These are phyloP conservation scores for Scelioninae gen. 1 DNA, from an alignment of 2,888 invertebrate species.

Conservation along the genomic window DNA sequence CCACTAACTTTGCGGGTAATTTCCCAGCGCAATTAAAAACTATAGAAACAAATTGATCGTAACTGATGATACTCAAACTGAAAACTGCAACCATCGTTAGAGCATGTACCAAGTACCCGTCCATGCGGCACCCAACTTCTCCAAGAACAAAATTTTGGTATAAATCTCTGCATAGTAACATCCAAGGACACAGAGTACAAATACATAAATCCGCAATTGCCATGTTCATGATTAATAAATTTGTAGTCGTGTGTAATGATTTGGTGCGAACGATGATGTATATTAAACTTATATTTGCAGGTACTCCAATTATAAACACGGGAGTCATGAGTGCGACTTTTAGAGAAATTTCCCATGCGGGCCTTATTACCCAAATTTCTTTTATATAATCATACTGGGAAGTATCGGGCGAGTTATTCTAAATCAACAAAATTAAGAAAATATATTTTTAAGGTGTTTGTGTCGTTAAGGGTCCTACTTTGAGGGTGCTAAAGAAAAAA, in stretches of 20 bases:
- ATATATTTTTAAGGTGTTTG: no score
- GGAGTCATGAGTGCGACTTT: conserved; percentile 87
- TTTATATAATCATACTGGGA: conserved; percentile 17
- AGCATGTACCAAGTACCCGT: conserved; percentile 90
- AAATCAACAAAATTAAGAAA: not conserved
- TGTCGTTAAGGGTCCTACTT: no score
- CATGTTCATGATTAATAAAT: conserved; percentile 90
- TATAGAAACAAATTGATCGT: conserved; percentile 93
- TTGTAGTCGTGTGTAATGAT: conserved; percentile 89
- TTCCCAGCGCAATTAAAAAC: conserved; percentile 83
- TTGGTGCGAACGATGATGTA: conserved; percentile 87
- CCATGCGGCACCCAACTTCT: conserved; percentile 90
- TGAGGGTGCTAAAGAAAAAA: no score
- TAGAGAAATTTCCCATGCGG: conserved; percentile 86
- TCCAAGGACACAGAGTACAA: conserved; percentile 89
- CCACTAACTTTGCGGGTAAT: conserved; percentile 72
- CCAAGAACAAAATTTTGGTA: conserved; percentile 92
- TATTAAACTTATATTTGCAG: conserved; percentile 88
- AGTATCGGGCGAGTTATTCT: not conserved
- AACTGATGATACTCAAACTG: conserved; percentile 91
- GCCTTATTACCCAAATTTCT: conserved; percentile 88
- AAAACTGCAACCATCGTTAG: conserved; percentile 91
- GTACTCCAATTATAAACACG: conserved; percentile 87
- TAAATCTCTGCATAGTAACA: conserved; percentile 90
- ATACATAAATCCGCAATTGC: conserved; percentile 89